Percentiles rank a stretch among this genome's conserved stretches.
Conservation (phyloP, 1,140 invertebrate genomes). For the Drosophila pruinosa region DNA sequence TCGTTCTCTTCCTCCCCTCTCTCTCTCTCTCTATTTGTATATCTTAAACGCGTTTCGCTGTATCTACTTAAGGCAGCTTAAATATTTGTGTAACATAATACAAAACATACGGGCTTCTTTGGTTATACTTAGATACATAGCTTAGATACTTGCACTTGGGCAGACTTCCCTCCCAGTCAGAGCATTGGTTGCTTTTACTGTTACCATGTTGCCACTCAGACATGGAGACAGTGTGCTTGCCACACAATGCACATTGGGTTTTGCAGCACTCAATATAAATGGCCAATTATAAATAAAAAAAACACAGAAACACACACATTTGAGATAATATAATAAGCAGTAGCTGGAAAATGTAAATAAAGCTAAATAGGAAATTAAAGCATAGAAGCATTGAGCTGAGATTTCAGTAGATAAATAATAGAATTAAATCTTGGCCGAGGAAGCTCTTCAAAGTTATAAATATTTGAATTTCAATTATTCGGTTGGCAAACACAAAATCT, state of each 20-base stretch:
- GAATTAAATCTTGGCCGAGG: too few species aligned
- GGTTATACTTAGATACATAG: slow-evolving; percentile 75
- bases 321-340: background rate
- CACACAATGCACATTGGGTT: slow-evolving; percentile 1
- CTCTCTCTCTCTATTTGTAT: slow-evolving; percentile 64
- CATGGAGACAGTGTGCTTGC: background rate
- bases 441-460: too few species aligned
- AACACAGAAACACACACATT: background rate
- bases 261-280: background rate
- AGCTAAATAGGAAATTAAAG: background rate
- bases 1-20: background rate
- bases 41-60: slow-evolving; percentile 79
- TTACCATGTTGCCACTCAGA: slow-evolving; percentile 3
- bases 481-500: too few species aligned
- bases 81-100: slow-evolving; percentile 81
- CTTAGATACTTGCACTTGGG: slow-evolving; percentile 55
- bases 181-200: slow-evolving; percentile 14
- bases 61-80: slow-evolving; percentile 80
- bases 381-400: background rate
- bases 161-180: background rate
- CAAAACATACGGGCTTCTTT: slow-evolving; percentile 80
- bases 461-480: too few species aligned
- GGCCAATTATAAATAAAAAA: slow-evolving; percentile 22
- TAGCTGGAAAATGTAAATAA: background rate
- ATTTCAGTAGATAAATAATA: background rate